A percentile compares a stretch with the other conserved stretches of the same genome.
phyloP scores from a whole-genome alignment of 1,140 invertebrate genomes.

The Agrilus planipennis region DNA sequence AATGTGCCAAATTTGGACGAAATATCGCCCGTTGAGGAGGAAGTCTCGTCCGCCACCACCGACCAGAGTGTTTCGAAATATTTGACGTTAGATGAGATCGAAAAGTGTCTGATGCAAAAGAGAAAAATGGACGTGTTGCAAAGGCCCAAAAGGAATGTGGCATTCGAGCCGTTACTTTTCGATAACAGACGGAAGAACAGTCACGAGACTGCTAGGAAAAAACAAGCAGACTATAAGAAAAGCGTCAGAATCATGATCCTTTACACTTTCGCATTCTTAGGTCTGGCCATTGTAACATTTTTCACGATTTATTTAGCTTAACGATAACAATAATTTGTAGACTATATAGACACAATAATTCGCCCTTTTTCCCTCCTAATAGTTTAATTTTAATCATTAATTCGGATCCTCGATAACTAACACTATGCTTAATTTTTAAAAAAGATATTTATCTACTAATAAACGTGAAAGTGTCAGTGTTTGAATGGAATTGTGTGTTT shows the following conservation, averaged over 20 bases:
- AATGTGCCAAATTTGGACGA: conserved; percentile 22
- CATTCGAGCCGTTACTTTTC: conserved; percentile 37
- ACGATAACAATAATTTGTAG: too few species aligned
- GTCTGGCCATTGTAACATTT: conserved; percentile 39
- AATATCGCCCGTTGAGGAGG: conserved; percentile 25
- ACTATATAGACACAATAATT: too few species aligned
- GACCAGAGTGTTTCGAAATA: conserved; percentile 20
- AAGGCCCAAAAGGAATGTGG: conserved; percentile 23
- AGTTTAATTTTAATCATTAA: too few species aligned
- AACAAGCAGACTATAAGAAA: conserved; percentile 36
- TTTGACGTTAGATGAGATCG: conserved; percentile 9
- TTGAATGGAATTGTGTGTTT: too few species aligned
- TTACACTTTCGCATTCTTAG: conserved; percentile 39
- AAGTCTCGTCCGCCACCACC: conserved; percentile 8
- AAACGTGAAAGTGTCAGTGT: too few species aligned
- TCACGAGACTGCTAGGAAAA: conserved; percentile 22
- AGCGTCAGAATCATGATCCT: conserved; percentile 38
- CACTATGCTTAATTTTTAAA: too few species aligned
- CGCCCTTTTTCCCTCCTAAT: too few species aligned
- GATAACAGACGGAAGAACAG: conserved; percentile 21
- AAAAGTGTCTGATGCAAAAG: conserved; percentile 19
- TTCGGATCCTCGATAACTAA: too few species aligned
- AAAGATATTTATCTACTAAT: too few species aligned
- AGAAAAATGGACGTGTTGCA: conserved; percentile 11
- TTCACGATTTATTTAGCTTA: conserved; percentile 40